A percentile compares a stretch with the other conserved stretches of the same genome.
These are phyloP conservation scores for Nothura maculosa DNA, from an alignment of 2,797 vertebrate genomes.

Conservation along the genomic window DNA sequence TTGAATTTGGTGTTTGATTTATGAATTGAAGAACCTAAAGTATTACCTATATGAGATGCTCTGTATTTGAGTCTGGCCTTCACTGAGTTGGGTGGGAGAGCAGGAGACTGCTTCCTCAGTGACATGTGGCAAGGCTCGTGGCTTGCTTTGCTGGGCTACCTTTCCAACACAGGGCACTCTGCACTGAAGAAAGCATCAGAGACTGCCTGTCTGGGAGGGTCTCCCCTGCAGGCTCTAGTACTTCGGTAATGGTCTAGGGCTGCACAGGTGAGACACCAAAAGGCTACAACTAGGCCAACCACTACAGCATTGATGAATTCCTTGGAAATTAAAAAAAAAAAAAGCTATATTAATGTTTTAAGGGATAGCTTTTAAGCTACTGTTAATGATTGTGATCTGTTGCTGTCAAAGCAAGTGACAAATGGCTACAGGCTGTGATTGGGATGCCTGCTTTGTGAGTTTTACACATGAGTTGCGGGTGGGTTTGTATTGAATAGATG, in stretches of 20 bases:
- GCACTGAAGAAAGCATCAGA: constrained; percentile 13
- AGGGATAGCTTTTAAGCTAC: background rate
- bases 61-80: constrained; percentile 7
- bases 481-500: background rate
- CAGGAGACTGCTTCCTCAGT: background rate
- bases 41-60: constrained; percentile 5
- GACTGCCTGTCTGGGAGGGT: background rate
- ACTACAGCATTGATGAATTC: background rate
- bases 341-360: background rate
- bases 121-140: background rate
- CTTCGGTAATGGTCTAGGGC: background rate
- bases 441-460: background rate
- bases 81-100: background rate
- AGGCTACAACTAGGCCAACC: background rate
- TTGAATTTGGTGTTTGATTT: constrained; percentile 36
- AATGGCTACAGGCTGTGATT: background rate
- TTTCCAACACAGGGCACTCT: background rate
- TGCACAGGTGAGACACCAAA: background rate
- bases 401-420: background rate
- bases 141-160: background rate
- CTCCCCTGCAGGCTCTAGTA: background rate
- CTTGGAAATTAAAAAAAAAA: background rate
- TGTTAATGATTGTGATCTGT: background rate
- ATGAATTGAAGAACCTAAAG: constrained; percentile 8
- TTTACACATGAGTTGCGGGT: background rate